Evolutionary conservation across 2,888 invertebrate species (phyloP).

Genomic region (Drosophila meridiana): DNA sequence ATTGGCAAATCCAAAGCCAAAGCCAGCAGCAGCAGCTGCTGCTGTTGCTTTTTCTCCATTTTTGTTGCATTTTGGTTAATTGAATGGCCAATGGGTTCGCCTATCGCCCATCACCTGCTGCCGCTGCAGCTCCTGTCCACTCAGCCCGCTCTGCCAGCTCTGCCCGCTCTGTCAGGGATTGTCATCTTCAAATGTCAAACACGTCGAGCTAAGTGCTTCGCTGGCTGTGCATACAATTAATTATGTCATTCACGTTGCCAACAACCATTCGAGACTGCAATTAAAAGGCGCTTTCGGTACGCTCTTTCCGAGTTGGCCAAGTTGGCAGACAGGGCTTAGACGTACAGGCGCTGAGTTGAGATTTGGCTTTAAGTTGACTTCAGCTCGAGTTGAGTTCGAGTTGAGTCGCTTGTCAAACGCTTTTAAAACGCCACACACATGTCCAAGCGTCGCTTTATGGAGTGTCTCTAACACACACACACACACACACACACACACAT

Average conservation of each 20-base stretch:
- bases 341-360: conserved; percentile 61
- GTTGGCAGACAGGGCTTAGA: conserved; percentile 51
- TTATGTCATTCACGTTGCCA: conserved; percentile 83
- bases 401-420: conserved; percentile 83
- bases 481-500: conserved; percentile 25
- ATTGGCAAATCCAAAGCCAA: conserved; percentile 57
- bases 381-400: conserved; percentile 42
- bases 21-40: conserved; percentile 8
- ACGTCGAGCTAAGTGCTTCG: conserved; percentile 75
- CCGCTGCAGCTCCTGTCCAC: conserved; percentile 19
- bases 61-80: conserved; percentile 35
- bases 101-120: conserved; percentile 34
- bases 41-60: conserved; percentile 1
- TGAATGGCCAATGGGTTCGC: conserved; percentile 30
- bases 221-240: conserved; percentile 75
- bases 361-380: conserved; percentile 62
- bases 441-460: conserved; percentile 62
- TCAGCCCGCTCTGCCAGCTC: conserved; percentile 15
- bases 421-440: conserved; percentile 83
- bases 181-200: conserved; percentile 79
- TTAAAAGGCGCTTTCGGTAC: conserved; percentile 80
- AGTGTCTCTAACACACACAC: conserved; percentile 56
- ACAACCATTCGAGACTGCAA: conserved; percentile 61
- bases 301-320: conserved; percentile 26
- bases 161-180: conserved; percentile 48